Conservation (phyloP, 2,797 vertebrate genomes). For the Brachymystax lenok region DNA sequence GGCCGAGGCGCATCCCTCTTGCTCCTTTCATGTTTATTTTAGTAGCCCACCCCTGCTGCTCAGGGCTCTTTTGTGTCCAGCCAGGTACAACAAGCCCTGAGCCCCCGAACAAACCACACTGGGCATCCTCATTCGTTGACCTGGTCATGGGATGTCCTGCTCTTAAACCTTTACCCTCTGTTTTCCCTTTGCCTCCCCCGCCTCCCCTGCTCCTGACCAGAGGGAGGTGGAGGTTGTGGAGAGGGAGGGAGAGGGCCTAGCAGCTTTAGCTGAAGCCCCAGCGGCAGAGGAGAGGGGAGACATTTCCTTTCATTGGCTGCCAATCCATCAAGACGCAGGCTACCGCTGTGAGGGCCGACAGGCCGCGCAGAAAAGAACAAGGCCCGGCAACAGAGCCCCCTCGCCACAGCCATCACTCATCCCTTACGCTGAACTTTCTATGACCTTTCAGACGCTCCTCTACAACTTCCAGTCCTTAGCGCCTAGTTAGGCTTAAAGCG, state of each 20-base stretch:
- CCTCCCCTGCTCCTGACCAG: conserved; percentile 55
- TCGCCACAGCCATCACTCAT: conserved; percentile 35
- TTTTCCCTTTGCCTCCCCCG: conserved; percentile 25
- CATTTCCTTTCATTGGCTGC: conserved; percentile 92
- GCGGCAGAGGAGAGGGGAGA: conserved; percentile 60
- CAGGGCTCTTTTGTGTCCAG: conserved; percentile 79
- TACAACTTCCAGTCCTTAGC: conserved; percentile 77
- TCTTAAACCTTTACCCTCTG: conserved; percentile 71
- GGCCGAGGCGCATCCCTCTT: conserved; percentile 71
- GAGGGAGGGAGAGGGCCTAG: conserved; percentile 19
- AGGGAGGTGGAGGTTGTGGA: conserved; percentile 45
- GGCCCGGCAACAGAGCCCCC: conserved; percentile 80
- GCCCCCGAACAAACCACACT: conserved; percentile 54
- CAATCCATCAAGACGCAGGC: conserved; percentile 96
- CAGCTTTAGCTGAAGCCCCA: neutral
- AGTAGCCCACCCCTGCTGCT: conserved; percentile 75
- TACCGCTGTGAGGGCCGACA: conserved; percentile 83
- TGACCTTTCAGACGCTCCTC: conserved; percentile 70
- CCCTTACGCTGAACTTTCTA: conserved; percentile 47
- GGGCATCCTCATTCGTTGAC: conserved; percentile 65
- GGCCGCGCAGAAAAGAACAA: conserved; percentile 83
- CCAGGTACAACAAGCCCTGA: conserved; percentile 79
- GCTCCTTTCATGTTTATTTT: conserved; percentile 83
- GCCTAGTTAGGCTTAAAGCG: conserved; percentile 72
- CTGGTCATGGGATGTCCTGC: conserved; percentile 79